Evolutionary conservation across 2,888 invertebrate genomes (phyloP).

Genomic region (Crematogaster levior): DNA sequence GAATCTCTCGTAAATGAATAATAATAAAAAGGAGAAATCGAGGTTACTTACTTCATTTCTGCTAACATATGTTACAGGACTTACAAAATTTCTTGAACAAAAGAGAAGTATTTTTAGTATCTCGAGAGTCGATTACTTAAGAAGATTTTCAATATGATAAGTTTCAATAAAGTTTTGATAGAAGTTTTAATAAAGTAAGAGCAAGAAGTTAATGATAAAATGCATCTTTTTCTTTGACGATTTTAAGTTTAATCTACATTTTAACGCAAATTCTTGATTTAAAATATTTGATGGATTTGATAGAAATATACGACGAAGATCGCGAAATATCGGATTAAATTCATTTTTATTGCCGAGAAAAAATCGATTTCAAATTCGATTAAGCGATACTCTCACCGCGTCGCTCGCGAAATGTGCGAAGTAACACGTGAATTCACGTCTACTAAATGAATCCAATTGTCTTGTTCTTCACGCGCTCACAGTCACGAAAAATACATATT

Average conservation of each 20-base stretch:
- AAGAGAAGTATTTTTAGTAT: background rate
- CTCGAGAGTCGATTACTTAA: background rate
- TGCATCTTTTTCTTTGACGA: background rate
- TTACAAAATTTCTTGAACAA: background rate
- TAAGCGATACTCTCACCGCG: background rate
- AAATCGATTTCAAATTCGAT: background rate
- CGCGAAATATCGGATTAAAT: background rate
- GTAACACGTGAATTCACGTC: background rate
- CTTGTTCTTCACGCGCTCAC: background rate
- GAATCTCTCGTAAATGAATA: constrained; percentile 3
- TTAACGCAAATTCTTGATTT: background rate
- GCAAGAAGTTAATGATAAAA: background rate
- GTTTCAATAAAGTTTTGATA: too few species aligned
- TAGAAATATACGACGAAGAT: background rate
- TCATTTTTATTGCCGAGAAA: constrained; percentile 1
- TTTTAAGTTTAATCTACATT: background rate
- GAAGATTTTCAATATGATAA: background rate
- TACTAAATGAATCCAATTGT: constrained; percentile 6
- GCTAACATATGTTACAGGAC: background rate
- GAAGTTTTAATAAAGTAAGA: background rate
- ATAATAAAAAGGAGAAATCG: constrained; percentile 14
- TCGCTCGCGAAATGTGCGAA: background rate
- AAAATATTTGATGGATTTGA: background rate
- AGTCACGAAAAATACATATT: constrained; percentile 19
- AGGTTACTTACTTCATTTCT: constrained; percentile 13